Conservation (phyloP, 2,113 vertebrate genomes). For the Onychorhynchus coronatus region DNA sequence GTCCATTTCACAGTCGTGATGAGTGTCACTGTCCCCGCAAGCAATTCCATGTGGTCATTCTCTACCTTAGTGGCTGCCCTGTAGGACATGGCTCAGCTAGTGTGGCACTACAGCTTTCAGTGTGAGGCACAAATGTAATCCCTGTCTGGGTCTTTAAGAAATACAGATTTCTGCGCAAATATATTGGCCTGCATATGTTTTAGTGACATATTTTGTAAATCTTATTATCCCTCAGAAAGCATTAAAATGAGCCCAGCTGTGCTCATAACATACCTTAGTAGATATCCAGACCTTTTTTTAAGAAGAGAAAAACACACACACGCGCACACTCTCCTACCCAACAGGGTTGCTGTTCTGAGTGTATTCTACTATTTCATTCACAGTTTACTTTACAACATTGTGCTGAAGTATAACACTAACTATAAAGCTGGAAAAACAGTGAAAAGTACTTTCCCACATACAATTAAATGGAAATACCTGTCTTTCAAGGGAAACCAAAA, state of each 20-base stretch:
- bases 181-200: background rate
- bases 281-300: conserved; percentile 22
- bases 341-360: background rate
- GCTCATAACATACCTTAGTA: conserved; percentile 49
- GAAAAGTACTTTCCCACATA: conserved; percentile 35
- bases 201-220: conserved; percentile 46
- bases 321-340: background rate
- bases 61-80: background rate
- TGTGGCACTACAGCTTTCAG: background rate
- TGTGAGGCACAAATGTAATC: background rate
- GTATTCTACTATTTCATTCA: conserved; percentile 50
- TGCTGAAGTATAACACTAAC: conserved; percentile 37
- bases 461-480: conserved; percentile 47
- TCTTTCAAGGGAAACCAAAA: conserved; percentile 49
- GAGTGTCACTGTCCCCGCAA: background rate
- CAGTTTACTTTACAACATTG: conserved; percentile 55
- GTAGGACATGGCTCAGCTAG: background rate
- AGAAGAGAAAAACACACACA: background rate
- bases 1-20: background rate
- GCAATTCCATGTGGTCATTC: background rate
- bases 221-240: conserved; percentile 45
- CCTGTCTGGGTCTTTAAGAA: background rate
- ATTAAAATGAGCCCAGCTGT: conserved; percentile 50
- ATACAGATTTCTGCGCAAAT: background rate
- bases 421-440: conserved; percentile 38